Evolutionary conservation across 2,797 vertebrate genomes (phyloP), one percentile per base, ranked within the genome.

Genomic region (Hybognathus amarus): DNA sequence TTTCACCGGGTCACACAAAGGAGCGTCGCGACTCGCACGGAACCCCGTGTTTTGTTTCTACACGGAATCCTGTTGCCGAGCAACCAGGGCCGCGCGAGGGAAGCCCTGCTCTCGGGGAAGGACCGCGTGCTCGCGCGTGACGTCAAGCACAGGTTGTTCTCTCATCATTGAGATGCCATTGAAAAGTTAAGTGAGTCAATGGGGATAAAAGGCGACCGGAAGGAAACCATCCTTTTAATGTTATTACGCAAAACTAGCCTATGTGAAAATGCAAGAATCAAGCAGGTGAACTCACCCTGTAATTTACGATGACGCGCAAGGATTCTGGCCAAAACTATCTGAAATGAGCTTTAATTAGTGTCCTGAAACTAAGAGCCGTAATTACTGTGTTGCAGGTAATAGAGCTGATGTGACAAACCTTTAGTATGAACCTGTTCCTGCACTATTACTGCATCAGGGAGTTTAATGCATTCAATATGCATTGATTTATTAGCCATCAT

Each of bases 21-120:
- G 91, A 91, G 91, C 82, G 92, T 86, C 91, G 45, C 45, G 13
- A 12, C 42, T 42, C 45, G 73, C 68, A 83, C 89, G 92, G 91
- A 93, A 89, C 71, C 89, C 82, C 87, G n/a, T 93, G 91, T 93
- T 94, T 73, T 92, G 89, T 83, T 86, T 77, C 75, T 87, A 90
- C 82, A 91, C 30, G 92, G 91, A 93, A 89, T 85, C 88, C 90
- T 40, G 90, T 76, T 30, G 71, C 94, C 91, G 92, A 87, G 94
- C 92, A 93, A 94, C 93, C 1, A 6, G 18, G 15, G 47, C 7
- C 67, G 30, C 24, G 56, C 61, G 66, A 89, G 91, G 94, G 94
- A 93, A 94, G 90, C 88, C 94, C 94, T 83, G 6, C 85, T 54
- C 88, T 82, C 42, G 36, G 54, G 84, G 69, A 67, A 85, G 88